Evolutionary conservation across 2,113 vertebrate species (phyloP), one percentile per base, ranked within the genome.

Genomic region (Catharus fuscescens): DNA sequence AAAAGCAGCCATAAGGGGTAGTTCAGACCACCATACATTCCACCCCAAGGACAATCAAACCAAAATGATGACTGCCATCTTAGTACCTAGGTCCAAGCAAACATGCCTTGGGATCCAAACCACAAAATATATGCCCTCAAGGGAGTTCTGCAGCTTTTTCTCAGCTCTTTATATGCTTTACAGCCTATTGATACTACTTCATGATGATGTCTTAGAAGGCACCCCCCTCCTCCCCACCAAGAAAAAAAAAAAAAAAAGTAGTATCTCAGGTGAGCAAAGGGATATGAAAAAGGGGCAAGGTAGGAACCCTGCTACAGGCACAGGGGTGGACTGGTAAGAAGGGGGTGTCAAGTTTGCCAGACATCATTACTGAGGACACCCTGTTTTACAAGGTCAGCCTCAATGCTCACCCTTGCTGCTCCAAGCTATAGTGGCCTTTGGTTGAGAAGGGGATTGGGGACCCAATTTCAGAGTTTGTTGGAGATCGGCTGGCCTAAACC

Each of bases 271-370:
- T n/a, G 5, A 71, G 31, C 1, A 11, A 64, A 71, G 25, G 2
- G 14, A 61, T 44, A n/a, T 0, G 1, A 57, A 70, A 66, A 65
- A 79, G 7, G 12, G 50, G 7, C 9, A 54, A 88, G 24, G 59
- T 13, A 60, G 44, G 23, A 60, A 66, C 24, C 42, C 10, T 8
- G 2, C 36, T 66, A 19, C 5, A n/a, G 36, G 52, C 28, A 56
- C 0, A 0, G 14, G 44, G 12, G 32, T 2, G 26, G 14, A 24
- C 18, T 50, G 16, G 5, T 20, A 82, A 85, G 29, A 59, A 28
- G 0, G 0, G 2, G 6, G 6, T 1, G 0, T 44, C 2, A 5
- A 56, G 17, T 48, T 57, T 44, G 8, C 38, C 15, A 21, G 14
- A 65, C 45, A 44, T 14, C 34, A 54, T 18, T 24, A 42, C 6